Base-by-base conservation (phyloP, 2,113 vertebrate genomes). In the Pipa parva region DNA sequence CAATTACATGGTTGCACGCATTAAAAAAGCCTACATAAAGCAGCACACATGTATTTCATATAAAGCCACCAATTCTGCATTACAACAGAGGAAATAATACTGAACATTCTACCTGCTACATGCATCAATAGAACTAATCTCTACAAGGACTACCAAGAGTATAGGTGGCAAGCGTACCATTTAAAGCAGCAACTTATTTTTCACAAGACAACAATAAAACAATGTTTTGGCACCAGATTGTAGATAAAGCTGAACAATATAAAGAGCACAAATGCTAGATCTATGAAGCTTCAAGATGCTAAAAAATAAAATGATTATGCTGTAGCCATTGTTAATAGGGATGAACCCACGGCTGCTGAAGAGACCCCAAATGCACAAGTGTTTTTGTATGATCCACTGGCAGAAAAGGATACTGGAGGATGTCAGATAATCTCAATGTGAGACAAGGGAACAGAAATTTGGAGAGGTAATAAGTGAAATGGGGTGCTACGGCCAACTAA, bases 211-310 rank as follows among this genome's bases (percentile, higher is more conserved):
- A 70, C 66, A 58, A 22, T 57, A n/a, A 69, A 60, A 33, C 57
- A 54, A 22, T 37, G 52, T 70, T 70, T 70, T 70, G 66, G 66
- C 66, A 70, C 66, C 46, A 70, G 48, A 42, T 61, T 69, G 17
- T 45, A 39, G 21, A 48, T 61, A 61, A 24, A 20, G 37, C 50
- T 54, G 21, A 57, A 22, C 31, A 42, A 59, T 45, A 60, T 31
- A 54, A 60, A 42, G 33, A 51, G 31, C 51, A 70, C 33, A 20
- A 51, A 69, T 52, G 57, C 56, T 12, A 45, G 20, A 39, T 48
- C 33, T 37, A 51, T 36, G 33, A 12, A 49, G 51, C 37, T 26
- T 12, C 9, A 36, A 28, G 12, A 42, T 28, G 17, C 57, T 42
- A 52, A 25, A 45, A 46, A 51, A 33, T 31, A 18, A 22, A 36